A percentile compares a stretch with the other conserved stretches of the same genome.
Conservation (phyloP, 2,113 vertebrate genomes). For the Muntiacus reevesi region DNA sequence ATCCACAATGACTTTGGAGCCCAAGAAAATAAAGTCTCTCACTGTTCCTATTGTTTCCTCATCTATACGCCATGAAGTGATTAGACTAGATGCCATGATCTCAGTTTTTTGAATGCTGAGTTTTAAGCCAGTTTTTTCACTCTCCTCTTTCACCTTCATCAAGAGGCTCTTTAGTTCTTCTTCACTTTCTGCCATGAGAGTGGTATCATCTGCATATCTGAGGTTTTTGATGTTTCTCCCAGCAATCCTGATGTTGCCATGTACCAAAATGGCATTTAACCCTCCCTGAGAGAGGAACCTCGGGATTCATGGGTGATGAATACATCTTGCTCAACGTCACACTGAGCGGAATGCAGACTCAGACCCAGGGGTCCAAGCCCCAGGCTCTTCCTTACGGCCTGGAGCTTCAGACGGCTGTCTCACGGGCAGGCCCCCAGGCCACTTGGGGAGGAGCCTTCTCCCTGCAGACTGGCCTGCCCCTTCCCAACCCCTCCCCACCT, state of each 20-base stretch:
- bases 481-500: neutral
- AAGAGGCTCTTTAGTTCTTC: neutral
- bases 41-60: neutral
- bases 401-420: neutral
- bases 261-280: no score
- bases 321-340: neutral
- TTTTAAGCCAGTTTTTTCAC: neutral
- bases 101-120: neutral
- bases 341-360: rapidly evolving
- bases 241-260: neutral
- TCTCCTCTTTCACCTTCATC: neutral
- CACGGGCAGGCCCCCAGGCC: neutral
- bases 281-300: neutral
- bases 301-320: rapidly evolving
- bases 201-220: neutral
- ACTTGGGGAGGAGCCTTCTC: neutral
- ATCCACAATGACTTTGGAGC: neutral
- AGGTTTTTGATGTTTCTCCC: neutral
- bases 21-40: neutral
- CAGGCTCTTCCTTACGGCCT: neutral
- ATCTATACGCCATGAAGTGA: neutral
- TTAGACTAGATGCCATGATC: neutral
- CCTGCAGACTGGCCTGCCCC: neutral
- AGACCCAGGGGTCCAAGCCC: neutral
- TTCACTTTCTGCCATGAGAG: neutral